phyloP scores from a whole-genome alignment of 2,888 invertebrate genomes.

The Plemyria rubiginata region DNA sequence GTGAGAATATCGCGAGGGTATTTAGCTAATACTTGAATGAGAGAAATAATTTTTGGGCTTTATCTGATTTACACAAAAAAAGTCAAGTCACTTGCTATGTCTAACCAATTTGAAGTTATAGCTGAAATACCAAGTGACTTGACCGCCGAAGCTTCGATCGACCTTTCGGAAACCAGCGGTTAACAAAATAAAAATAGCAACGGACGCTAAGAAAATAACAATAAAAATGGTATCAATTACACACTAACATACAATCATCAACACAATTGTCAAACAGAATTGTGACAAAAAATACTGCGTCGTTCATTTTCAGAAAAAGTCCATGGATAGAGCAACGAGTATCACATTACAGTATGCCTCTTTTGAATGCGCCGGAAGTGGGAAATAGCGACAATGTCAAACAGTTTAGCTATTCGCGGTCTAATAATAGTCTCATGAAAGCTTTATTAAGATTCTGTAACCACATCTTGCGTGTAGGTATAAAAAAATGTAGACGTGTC shows the following conservation, averaged over 20 bases:
- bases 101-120: too few relatives aligned
- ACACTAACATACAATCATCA: conserved; percentile 26
- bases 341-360: conserved; percentile 31
- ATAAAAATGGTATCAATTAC: conserved; percentile 27
- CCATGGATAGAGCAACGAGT: conserved; percentile 21
- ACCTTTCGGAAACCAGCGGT: too few relatives aligned
- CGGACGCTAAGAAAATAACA: conserved; percentile 15
- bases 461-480: conserved; percentile 29
- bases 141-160: too few relatives aligned
- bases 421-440: conserved; percentile 29
- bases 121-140: too few relatives aligned
- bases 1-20: conserved; percentile 22
- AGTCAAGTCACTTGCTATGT: too few relatives aligned
- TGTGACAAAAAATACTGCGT: conserved; percentile 15
- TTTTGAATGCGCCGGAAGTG: conserved; percentile 31
- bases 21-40: too few relatives aligned
- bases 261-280: conserved; percentile 24
- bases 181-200: background rate
- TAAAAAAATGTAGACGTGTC: conserved; percentile 12
- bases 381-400: conserved; percentile 33
- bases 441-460: conserved; percentile 28
- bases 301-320: conserved; percentile 15
- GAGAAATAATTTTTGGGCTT: too few relatives aligned
- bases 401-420: conserved; percentile 32
- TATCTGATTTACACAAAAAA: too few relatives aligned